A percentile compares a stretch with the other conserved stretches of the same genome.
phyloP scores from a whole-genome alignment of 2,797 vertebrate genomes.

The Tauraco hartlaubi region DNA sequence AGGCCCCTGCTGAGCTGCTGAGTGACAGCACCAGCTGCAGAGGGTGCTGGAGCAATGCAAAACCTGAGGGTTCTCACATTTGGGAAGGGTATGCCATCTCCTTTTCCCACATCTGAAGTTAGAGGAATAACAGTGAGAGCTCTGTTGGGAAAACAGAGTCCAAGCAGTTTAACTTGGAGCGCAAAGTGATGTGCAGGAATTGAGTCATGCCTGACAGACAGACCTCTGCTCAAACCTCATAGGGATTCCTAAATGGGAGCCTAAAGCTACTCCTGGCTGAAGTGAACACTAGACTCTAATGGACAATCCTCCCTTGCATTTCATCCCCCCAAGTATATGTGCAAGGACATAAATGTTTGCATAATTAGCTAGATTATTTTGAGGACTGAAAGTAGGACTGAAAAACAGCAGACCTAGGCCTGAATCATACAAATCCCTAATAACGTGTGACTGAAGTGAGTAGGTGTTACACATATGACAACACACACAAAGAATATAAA shows the following conservation, averaged over 20 bases:
- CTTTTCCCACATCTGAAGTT: background rate
- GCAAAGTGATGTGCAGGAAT: background rate
- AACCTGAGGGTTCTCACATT: background rate
- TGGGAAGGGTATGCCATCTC: background rate
- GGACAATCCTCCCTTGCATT: background rate
- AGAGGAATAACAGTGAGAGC: background rate
- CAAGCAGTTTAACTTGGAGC: rapidly evolving
- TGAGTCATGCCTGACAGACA: rapidly evolving
- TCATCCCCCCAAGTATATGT: rapidly evolving
- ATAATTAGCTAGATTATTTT: background rate
- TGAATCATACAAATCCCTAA: background rate
- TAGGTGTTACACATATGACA: rapidly evolving
- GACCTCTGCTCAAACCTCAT: rapidly evolving
- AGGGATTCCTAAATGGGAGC: rapidly evolving
- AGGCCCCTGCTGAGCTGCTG: constrained; percentile 56
- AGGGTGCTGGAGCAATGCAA: background rate
- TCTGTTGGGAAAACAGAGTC: background rate
- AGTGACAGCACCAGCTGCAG: constrained; percentile 79
- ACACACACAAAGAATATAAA: background rate
- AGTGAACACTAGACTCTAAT: rapidly evolving
- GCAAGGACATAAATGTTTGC: background rate
- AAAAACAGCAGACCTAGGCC: background rate
- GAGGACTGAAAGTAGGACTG: background rate
- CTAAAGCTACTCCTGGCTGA: background rate
- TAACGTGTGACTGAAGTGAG: rapidly evolving